Conservation (phyloP, 2,888 invertebrate genomes). For the Ectemnius lituratus region DNA sequence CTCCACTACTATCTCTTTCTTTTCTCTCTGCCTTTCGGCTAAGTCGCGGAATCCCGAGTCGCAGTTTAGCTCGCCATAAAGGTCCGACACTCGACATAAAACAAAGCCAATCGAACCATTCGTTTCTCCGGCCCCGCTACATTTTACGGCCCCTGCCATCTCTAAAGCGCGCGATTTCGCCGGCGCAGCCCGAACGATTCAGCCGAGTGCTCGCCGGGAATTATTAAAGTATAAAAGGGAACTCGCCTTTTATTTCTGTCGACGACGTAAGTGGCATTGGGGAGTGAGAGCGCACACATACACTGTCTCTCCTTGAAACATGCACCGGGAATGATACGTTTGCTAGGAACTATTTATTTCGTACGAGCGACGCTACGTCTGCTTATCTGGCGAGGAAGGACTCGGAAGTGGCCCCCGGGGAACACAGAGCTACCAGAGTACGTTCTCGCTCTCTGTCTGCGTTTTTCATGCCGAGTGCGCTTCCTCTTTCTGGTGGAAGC, state of each 20-base stretch:
- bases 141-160: too few relatives aligned
- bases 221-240: not conserved
- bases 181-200: too few relatives aligned
- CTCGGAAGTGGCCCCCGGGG: constrained; percentile 57
- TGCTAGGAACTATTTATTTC: constrained; percentile 49
- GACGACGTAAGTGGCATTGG: constrained; percentile 1
- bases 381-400: constrained; percentile 60
- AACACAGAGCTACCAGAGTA: constrained; percentile 28
- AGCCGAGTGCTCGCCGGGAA: not conserved
- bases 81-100: too few relatives aligned
- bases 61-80: too few relatives aligned
- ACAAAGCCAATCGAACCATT: too few relatives aligned
- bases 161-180: too few relatives aligned
- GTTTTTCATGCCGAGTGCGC: constrained; percentile 51
- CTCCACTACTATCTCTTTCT: too few relatives aligned
- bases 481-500: constrained; percentile 17
- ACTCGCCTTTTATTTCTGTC: not conserved
- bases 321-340: constrained; percentile 43
- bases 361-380: constrained; percentile 51
- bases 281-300: not conserved
- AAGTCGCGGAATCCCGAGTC: too few relatives aligned
- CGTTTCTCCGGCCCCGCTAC: too few relatives aligned
- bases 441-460: constrained; percentile 29
- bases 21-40: too few relatives aligned
- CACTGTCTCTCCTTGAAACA: not conserved